Evolutionary conservation across 2,113 vertebrate genomes (phyloP).

Genomic region (Callipepla squamata): DNA sequence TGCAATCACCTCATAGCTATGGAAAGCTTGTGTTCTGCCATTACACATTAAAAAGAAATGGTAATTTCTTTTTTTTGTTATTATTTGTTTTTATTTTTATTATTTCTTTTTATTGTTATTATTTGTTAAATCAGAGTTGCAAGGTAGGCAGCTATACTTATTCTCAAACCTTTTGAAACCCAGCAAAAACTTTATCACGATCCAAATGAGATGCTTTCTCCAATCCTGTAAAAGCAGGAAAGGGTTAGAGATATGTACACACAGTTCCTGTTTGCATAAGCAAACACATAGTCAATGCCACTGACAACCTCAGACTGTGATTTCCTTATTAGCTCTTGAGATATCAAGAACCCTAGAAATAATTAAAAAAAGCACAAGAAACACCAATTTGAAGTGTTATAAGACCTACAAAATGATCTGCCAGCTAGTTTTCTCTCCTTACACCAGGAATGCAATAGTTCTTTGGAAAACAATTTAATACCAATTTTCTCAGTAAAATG

Average conservation of each 20-base stretch:
- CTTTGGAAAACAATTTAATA: not conserved
- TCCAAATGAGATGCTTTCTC: not conserved
- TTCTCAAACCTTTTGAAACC: not conserved
- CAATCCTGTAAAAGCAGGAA: not conserved
- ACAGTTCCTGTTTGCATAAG: not conserved
- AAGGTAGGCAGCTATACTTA: not conserved
- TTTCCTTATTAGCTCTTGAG: not conserved
- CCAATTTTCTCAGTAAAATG: not conserved
- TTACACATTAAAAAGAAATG: not conserved
- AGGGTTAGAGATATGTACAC: not conserved
- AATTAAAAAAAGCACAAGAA: not conserved
- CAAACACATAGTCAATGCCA: not conserved
- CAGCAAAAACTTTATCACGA: not conserved
- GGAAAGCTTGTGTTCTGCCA: fast-evolving
- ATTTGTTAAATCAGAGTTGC: not conserved
- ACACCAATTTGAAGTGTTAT: not conserved
- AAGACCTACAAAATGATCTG: not conserved
- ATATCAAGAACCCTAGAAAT: not conserved
- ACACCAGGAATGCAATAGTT: not conserved
- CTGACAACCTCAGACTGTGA: not conserved
- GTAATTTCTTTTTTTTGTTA: no score
- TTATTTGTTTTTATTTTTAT: no score
- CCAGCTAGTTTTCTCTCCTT: not conserved
- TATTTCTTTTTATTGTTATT: no score
- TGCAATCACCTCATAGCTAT: not conserved